Percentiles rank a stretch among this genome's conserved stretches.
phyloP scores from a whole-genome alignment of 2,797 vertebrate species.

The Sebastes ruberrimus region DNA sequence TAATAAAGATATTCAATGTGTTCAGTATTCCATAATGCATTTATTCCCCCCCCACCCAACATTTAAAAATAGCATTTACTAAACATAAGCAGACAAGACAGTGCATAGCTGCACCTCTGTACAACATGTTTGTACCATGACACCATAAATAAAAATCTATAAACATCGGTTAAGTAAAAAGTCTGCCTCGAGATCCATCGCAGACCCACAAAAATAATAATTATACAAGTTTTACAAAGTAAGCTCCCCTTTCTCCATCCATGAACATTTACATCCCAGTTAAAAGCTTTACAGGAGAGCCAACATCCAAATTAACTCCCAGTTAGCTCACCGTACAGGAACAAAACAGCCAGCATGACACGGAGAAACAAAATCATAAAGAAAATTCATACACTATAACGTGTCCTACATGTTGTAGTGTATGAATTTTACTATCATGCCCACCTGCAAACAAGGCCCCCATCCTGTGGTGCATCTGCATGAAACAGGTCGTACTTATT shows the following conservation, averaged over 20 bases:
- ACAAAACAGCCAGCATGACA: conserved; percentile 2
- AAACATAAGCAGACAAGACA: conserved; percentile 74
- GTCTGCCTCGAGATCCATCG: conserved; percentile 53
- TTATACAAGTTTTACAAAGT: conserved; percentile 74
- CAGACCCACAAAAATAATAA: conserved; percentile 72
- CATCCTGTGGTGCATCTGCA: neutral
- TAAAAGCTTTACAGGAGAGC: conserved; percentile 46
- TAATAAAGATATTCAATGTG: neutral
- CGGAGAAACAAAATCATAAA: neutral
- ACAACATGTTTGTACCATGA: conserved; percentile 69
- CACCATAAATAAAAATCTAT: conserved; percentile 83
- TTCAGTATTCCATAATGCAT: conserved; percentile 64
- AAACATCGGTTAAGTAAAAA: conserved; percentile 78
- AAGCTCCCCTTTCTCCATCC: neutral
- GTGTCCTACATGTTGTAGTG: neutral
- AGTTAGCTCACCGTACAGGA: conserved; percentile 23
- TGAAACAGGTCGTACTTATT: conserved; percentile 2
- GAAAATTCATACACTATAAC: neutral
- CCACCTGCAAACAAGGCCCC: conserved; percentile 25
- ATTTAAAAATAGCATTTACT: conserved; percentile 81
- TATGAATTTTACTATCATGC: neutral
- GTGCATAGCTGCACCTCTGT: conserved; percentile 68
- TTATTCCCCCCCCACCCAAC: conserved; percentile 70
- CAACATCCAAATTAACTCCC: conserved; percentile 1
- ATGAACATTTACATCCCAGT: conserved; percentile 58